Conservation (phyloP, 2,888 invertebrate genomes). For the Neoaliturus tenellus region DNA sequence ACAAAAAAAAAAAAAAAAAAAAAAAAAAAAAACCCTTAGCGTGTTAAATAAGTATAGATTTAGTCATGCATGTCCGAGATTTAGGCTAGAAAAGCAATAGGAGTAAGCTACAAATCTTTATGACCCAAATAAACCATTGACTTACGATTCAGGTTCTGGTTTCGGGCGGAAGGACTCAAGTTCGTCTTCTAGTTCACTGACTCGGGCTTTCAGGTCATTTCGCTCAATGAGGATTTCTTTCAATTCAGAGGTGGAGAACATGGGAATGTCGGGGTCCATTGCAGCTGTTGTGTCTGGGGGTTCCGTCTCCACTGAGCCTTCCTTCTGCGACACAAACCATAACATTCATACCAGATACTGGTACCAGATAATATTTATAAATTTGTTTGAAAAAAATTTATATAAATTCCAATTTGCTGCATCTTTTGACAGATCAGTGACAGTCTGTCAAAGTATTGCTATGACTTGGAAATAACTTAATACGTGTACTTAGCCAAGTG, state of each 20-base stretch:
- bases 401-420: too few relatives aligned
- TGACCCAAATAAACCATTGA: not conserved
- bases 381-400: too few relatives aligned
- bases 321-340: not conserved
- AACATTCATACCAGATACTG: too few relatives aligned
- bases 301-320: constrained; percentile 70
- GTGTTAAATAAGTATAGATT: too few relatives aligned
- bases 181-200: constrained; percentile 96
- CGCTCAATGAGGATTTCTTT: constrained; percentile 93
- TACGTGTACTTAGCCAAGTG: too few relatives aligned
- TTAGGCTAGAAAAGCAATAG: not conserved
- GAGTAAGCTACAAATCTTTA: not conserved
- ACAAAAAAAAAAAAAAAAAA: too few relatives aligned
- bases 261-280: constrained; percentile 85
- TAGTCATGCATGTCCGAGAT: too few relatives aligned
- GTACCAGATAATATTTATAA: too few relatives aligned
- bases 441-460: too few relatives aligned
- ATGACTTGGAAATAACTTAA: too few relatives aligned
- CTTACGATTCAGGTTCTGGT: constrained; percentile 62
- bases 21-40: too few relatives aligned
- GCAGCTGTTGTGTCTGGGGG: not conserved
- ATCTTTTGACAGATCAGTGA: too few relatives aligned
- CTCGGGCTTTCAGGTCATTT: constrained; percentile 94
- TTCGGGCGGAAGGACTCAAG: constrained; percentile 82
- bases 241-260: constrained; percentile 90